Evolutionary conservation across 2,888 invertebrate species (phyloP), one percentile per base, ranked within the genome.

Genomic region (Leucoptera coffeella): DNA sequence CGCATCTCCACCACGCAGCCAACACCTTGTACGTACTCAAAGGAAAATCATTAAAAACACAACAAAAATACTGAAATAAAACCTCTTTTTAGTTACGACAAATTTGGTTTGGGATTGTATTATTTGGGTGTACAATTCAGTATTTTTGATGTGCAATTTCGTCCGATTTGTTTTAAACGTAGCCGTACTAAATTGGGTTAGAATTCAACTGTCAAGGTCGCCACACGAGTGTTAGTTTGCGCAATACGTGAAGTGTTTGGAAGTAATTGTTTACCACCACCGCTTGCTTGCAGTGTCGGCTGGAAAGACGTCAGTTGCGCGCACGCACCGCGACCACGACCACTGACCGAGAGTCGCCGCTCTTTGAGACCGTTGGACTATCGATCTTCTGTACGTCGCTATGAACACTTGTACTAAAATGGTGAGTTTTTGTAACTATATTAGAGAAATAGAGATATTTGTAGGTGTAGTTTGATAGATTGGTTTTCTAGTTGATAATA

Each of bases 351-450:
- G 22, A n/a, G n/a, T n/a, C n/a, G 13, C 13, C 22, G 7, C 9
- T 8, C 8, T 12, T 11, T 23, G 23, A 11, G 25, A 12, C 11
- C 14, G 14, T 19, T 9, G 10, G 19, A 12, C 38, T 37, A 34
- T 38, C 35, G 35, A 32, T 26, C 28, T 12, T 22, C 38, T 36
- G 31, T 33, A 34, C 30, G 36, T 38, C 47, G 50, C 38, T 37
- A 67, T 64, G 65, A 60, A 50, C 42, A 50, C 46, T 47, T 55
- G 55, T 55, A 39, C 55, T 33, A 59, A 50, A 58, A 54, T 57
- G 37, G 65, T 67, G 51, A 65, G 67, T 64, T 32, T 28, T 33
- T 28, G 11, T 10, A 15, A 9, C 9, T 22, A 22, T 22, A 22
- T 4, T 9, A 9, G 4, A 22, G 5, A 22, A 9, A 22, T 9